Evolutionary conservation across 2,888 invertebrate genomes (phyloP).

Genomic region (Cistogaster globosa): DNA sequence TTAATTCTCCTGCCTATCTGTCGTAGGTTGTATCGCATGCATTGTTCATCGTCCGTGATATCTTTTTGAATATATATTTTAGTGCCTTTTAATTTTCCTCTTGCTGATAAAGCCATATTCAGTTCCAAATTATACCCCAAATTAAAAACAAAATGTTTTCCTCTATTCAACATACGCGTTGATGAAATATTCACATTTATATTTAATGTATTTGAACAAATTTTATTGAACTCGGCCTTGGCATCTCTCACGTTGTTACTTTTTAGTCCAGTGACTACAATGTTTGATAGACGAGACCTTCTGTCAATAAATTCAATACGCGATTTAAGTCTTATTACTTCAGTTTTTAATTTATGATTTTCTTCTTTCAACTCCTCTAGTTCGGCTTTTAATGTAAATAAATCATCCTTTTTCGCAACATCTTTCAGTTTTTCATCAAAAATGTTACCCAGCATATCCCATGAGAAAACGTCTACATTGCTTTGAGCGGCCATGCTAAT

Average conservation of each 20-base stretch:
- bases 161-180: background rate
- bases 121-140: background rate
- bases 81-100: background rate
- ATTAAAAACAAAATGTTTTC: background rate
- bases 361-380: background rate
- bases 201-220: background rate
- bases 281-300: background rate
- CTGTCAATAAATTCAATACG: constrained; percentile 7
- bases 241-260: background rate
- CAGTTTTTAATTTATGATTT: too few species aligned
- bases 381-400: too few species aligned
- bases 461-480: background rate
- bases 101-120: background rate
- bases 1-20: background rate
- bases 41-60: background rate
- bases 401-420: background rate
- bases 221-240: background rate
- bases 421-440: background rate
- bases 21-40: background rate
- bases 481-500: too few species aligned
- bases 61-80: background rate
- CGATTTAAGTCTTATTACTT: background rate
- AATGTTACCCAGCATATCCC: background rate
- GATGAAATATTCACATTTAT: background rate
- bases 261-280: constrained; percentile 1